Evolutionary conservation across 2,113 vertebrate genomes (phyloP).

Genomic region (Tyto alba): DNA sequence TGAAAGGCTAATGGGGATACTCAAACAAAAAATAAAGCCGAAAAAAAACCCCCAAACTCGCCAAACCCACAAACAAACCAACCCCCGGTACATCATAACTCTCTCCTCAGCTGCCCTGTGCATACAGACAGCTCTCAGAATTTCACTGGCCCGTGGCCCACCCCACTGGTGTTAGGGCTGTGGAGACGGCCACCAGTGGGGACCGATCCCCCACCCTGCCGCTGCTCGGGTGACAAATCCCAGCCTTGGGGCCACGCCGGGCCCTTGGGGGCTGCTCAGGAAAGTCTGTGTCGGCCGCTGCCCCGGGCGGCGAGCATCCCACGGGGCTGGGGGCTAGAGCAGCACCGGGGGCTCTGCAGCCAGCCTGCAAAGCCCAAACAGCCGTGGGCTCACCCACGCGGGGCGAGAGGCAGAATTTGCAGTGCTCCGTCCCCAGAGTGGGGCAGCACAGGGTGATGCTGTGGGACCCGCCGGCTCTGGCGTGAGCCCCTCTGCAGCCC

Average conservation of each 20-base stretch:
- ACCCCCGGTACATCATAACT: too few species aligned
- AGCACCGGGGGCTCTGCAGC: fast-evolving
- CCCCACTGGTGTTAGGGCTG: fast-evolving
- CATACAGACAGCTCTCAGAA: background rate
- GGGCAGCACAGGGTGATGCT: background rate
- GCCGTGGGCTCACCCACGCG: fast-evolving
- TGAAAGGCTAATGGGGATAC: background rate
- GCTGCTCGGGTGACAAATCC: fast-evolving
- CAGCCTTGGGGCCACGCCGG: fast-evolving
- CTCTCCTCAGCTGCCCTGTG: background rate
- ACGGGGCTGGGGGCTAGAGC: fast-evolving
- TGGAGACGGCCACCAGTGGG: background rate
- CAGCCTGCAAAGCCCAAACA: background rate
- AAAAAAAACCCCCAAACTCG: too few species aligned
- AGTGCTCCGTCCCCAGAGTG: background rate
- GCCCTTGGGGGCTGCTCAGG: background rate
- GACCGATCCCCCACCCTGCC: background rate
- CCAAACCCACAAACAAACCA: too few species aligned
- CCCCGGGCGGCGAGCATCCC: fast-evolving
- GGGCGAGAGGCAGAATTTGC: background rate
- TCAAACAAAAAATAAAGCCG: background rate
- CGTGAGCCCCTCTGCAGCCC: background rate
- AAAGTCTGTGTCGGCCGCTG: fast-evolving
- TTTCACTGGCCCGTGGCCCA: fast-evolving
- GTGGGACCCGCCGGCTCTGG: background rate